phyloP scores from a whole-genome alignment of 2,113 vertebrate species.

The Sander vitreus region DNA sequence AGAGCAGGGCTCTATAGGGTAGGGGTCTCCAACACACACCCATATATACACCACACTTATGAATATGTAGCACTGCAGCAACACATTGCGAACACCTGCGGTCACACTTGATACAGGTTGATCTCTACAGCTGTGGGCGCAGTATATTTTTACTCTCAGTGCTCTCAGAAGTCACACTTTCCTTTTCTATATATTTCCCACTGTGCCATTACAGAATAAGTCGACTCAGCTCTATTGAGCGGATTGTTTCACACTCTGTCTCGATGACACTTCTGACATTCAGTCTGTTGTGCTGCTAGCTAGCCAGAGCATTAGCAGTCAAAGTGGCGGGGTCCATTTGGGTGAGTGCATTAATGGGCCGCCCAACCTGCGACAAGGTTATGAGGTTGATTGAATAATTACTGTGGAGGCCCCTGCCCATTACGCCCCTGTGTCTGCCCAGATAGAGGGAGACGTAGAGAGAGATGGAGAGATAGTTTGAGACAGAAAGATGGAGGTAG shows the following conservation, averaged over 20 bases:
- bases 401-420: conserved; percentile 82
- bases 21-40: conserved; percentile 55
- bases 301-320: conserved; percentile 73
- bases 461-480: conserved; percentile 74
- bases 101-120: conserved; percentile 68
- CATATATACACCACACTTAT: conserved; percentile 43
- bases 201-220: conserved; percentile 48
- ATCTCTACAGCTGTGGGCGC: conserved; percentile 54
- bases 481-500: conserved; percentile 74
- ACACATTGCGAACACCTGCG: conserved; percentile 71
- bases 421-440: conserved; percentile 76
- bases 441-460: conserved; percentile 66
- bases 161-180: conserved; percentile 53
- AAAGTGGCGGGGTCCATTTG: conserved; percentile 78
- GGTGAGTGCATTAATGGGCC: conserved; percentile 79
- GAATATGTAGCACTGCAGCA: conserved; percentile 73
- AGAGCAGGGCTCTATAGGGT: conserved; percentile 68
- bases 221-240: conserved; percentile 38
- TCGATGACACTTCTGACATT: conserved; percentile 75
- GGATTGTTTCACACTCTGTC: conserved; percentile 43
- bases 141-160: conserved; percentile 33
- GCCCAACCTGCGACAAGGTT: conserved; percentile 84
- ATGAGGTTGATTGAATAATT: conserved; percentile 87
- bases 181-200: conserved; percentile 50
- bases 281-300: conserved; percentile 67